Evolutionary conservation across 1,140 invertebrate genomes (phyloP).

Genomic region (Neotoxoptera formosana): DNA sequence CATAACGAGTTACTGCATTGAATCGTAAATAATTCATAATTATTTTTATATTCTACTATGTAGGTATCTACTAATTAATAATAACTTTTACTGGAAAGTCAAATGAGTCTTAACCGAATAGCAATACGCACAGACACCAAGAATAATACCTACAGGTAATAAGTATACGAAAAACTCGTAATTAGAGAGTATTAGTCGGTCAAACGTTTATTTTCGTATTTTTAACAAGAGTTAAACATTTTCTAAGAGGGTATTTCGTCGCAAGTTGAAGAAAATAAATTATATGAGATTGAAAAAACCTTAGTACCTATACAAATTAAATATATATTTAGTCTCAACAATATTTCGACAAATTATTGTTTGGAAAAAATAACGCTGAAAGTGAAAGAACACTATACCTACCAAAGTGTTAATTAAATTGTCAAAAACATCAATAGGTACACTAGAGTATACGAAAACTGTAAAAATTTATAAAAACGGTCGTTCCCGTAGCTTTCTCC

Average conservation of each 20-base stretch:
- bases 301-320: not conserved
- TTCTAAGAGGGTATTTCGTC: no score
- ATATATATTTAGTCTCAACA: not conserved
- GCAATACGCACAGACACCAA: no score
- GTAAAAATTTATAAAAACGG: not conserved
- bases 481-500: not conserved
- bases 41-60: not conserved
- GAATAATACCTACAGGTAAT: no score
- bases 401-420: not conserved
- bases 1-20: not conserved
- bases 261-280: not conserved
- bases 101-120: no score
- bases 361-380: not conserved
- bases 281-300: not conserved
- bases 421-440: slow-evolving; percentile 3
- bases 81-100: no score
- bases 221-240: not conserved
- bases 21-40: not conserved
- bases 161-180: not conserved
- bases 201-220: not conserved
- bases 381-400: not conserved
- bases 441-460: not conserved
- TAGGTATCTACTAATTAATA: no score
- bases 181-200: not conserved
- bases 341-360: not conserved